Evolutionary conservation across 2,888 invertebrate genomes (phyloP).

Genomic region (Helicoverpa assulta): DNA sequence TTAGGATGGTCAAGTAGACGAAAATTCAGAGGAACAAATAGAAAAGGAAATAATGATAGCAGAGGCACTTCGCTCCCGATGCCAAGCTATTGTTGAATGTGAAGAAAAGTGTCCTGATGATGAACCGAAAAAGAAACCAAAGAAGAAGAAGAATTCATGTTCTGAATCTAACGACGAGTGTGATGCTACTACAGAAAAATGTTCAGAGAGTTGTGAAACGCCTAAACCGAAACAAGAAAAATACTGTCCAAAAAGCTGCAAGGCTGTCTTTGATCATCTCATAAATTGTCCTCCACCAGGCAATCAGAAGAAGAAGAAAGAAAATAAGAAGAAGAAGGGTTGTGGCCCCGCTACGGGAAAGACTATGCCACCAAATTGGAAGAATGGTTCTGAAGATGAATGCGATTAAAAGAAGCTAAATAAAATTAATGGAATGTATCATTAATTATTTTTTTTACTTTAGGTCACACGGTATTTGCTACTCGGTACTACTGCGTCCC

Average conservation of each 20-base stretch:
- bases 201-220: neutral
- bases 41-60: conserved; percentile 2
- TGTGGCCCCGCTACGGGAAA: neutral
- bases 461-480: no score
- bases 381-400: neutral
- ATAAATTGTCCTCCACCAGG: conserved; percentile 14
- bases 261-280: conserved; percentile 10
- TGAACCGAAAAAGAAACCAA: neutral
- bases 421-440: neutral
- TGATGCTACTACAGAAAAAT: neutral
- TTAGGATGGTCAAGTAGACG: neutral
- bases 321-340: neutral
- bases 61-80: conserved; percentile 64
- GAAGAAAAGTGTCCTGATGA: conserved; percentile 56
- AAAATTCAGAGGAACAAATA: neutral
- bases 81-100: conserved; percentile 62
- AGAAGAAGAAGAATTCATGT: neutral
- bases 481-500: no score
- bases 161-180: neutral
- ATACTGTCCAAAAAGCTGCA: conserved; percentile 10
- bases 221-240: neutral
- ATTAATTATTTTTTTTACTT: neutral
- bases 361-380: conserved; percentile 16
- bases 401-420: neutral
- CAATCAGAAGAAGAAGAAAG: neutral